Evolutionary conservation across 2,797 vertebrate genomes (phyloP), one percentile per base, ranked within the genome.

Genomic region (Chromobotia macracanthus): DNA sequence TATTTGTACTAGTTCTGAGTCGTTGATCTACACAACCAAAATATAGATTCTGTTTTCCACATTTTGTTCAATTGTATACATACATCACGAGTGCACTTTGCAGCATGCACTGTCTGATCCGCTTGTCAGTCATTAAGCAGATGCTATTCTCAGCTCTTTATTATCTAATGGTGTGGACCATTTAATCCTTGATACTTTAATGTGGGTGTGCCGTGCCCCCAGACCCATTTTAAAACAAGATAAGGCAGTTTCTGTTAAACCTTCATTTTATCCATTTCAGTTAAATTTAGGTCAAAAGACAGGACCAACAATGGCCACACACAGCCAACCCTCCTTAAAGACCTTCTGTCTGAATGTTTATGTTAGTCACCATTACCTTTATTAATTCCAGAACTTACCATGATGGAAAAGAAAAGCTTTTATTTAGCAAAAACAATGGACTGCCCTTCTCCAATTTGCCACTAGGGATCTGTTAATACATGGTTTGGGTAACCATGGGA

Each of bases 131-230:
- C 23, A 68, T 60, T 58, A 72, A 64, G 35, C 31, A 15, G 60
- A 50, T 63, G 67, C 61, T 63, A 10, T 51, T 71, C 41, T 23
- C 28, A 63, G 44, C 60, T 35, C 31, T 79, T 79, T 72, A 79
- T 64, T 55, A 79, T 25, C 58, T 64, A 72, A 72, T 79, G 68
- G 66, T 72, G 68, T 71, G 48, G 56, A 44, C 46, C 6, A 16
- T 72, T 71, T 79, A 79, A 79, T 79, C 68, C 21, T 41, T 46
- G 31, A 64, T 25, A 44, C 48, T 44, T 64, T 64, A 71, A 63
- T 71, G 56, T 44, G 70, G 6, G 6, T n/a, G 31, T 35, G 2
- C 6, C 6, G 31, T 35, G 31, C 6, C 31, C 31, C 31, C 31
- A 35, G 2, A 35, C 31, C 31, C n/a, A n/a, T n/a, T n/a, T n/a